Conservation (phyloP, 2,113 vertebrate species). For the Marcusenius ussheri region DNA sequence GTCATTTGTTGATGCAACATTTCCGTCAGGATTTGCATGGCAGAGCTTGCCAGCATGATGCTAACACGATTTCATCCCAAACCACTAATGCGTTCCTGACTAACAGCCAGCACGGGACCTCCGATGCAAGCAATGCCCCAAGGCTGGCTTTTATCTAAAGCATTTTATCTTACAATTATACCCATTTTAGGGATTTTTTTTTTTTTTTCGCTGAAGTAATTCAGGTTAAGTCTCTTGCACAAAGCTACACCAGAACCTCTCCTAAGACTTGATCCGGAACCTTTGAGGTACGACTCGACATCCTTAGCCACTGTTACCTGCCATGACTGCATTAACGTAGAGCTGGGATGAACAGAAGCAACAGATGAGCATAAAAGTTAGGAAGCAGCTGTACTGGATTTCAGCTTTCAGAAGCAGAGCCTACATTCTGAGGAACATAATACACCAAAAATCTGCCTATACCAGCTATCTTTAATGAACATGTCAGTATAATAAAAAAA, state of each 20-base stretch:
- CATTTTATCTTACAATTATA: slow-evolving; percentile 5
- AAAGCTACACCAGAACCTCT: neutral
- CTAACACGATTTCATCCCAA: slow-evolving; percentile 8
- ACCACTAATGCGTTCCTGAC: neutral
- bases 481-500: neutral
- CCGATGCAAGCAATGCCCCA: neutral
- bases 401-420: neutral
- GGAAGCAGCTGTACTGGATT: neutral
- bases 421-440: neutral
- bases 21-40: neutral
- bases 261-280: neutral
- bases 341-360: neutral
- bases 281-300: neutral
- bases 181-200: neutral
- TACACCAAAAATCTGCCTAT: slow-evolving; percentile 5
- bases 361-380: neutral
- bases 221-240: neutral
- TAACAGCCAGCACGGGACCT: neutral
- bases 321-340: neutral
- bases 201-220: neutral
- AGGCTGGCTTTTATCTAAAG: neutral
- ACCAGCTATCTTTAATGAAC: slow-evolving; percentile 27
- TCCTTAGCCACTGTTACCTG: neutral
- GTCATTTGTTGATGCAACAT: neutral
- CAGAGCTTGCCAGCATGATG: neutral